Conservation (phyloP, 2,888 invertebrate species). For the Lissocephala sabroskyi region DNA sequence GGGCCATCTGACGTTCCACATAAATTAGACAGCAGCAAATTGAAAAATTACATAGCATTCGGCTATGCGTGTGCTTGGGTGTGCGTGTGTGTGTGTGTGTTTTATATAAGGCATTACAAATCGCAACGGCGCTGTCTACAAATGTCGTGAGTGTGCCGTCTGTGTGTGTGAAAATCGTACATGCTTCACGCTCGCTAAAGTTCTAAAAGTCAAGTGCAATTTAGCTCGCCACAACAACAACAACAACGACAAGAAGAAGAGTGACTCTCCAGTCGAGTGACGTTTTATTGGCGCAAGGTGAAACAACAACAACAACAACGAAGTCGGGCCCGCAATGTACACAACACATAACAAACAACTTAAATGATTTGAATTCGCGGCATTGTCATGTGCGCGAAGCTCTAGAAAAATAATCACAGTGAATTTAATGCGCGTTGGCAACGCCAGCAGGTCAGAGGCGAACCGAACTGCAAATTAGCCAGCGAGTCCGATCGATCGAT, state of each 20-base stretch:
- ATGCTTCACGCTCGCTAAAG: slow-evolving; percentile 49
- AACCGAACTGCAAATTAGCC: no score
- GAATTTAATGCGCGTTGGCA: slow-evolving; percentile 1
- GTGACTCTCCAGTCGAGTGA: slow-evolving; percentile 38
- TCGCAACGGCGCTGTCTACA: no score
- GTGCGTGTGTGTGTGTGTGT: slow-evolving; percentile 2
- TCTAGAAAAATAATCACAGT: slow-evolving; percentile 5
- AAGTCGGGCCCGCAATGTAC: slow-evolving; percentile 34
- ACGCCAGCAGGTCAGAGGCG: slow-evolving; percentile 6
- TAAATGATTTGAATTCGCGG: slow-evolving; percentile 37
- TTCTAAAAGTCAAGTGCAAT: slow-evolving; percentile 61
- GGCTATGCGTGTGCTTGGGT: slow-evolving; percentile 1
- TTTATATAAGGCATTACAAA: no score
- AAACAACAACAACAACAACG: slow-evolving; percentile 20
- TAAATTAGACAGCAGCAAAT: slow-evolving; percentile 44
- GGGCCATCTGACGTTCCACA: slow-evolving; percentile 54
- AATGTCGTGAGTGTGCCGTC: no score
- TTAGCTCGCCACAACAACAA: slow-evolving; percentile 27
- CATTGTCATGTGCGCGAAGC: slow-evolving; percentile 12
- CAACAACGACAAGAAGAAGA: slow-evolving; percentile 22
- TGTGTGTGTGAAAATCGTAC: slow-evolving; percentile 2
- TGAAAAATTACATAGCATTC: slow-evolving; percentile 36
- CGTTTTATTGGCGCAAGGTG: slow-evolving; percentile 59
- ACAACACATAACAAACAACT: slow-evolving; percentile 26
- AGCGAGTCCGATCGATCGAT: no score